phyloP scores from a whole-genome alignment of 1,140 invertebrate species.

The Musca vetustissima region DNA sequence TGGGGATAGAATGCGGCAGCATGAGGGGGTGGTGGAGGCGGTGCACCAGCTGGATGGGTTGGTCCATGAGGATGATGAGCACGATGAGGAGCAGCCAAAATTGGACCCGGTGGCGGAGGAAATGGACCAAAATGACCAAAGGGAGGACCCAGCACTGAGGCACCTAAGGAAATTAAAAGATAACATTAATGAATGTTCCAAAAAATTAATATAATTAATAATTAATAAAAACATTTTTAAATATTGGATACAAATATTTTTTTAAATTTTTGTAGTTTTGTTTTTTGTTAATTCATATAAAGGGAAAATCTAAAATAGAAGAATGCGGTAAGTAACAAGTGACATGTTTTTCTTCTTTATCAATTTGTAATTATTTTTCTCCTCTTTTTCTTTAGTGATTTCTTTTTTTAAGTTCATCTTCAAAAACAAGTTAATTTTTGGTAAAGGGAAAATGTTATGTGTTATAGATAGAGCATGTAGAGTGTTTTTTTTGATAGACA shows the following conservation, averaged over 20 bases:
- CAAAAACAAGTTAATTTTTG: too few relatives aligned
- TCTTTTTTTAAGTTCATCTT: too few relatives aligned
- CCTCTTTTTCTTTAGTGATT: too few relatives aligned
- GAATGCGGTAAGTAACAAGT: not conserved
- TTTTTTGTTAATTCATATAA: not conserved
- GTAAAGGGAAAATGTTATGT: too few relatives aligned
- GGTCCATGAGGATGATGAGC: conserved; percentile 54
- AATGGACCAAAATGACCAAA: conserved; percentile 47
- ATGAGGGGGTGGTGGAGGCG: conserved; percentile 50
- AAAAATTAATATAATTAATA: conserved; percentile 5
- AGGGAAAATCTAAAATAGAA: not conserved
- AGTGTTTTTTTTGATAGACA: too few relatives aligned
- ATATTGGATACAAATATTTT: not conserved
- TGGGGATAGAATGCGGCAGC: conserved; percentile 58
- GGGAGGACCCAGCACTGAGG: conserved; percentile 45
- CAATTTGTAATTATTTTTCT: too few relatives aligned
- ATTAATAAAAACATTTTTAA: conserved; percentile 10
- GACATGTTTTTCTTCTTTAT: not conserved
- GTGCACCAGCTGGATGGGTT: not conserved
- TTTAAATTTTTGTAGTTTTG: not conserved
- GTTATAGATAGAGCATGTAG: too few relatives aligned
- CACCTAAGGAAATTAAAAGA: conserved; percentile 34
- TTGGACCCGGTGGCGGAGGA: conserved; percentile 35
- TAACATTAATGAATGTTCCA: not conserved
- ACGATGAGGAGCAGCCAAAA: conserved; percentile 54